Percentiles rank a stretch among this genome's conserved stretches.
Conservation (phyloP, 2,797 vertebrate species). For the Neostethus bicornis region DNA sequence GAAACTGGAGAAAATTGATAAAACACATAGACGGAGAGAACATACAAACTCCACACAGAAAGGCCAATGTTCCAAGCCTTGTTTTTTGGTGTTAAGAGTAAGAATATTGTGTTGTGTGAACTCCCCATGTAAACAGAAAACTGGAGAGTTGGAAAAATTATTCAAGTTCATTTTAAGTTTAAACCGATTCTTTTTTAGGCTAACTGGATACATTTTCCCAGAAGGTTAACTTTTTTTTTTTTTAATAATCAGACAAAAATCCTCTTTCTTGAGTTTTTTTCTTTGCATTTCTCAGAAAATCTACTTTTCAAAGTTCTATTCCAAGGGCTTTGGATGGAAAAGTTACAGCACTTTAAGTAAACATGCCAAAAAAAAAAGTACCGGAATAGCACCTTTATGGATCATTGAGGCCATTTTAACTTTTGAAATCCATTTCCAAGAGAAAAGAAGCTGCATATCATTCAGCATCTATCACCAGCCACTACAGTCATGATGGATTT, state of each 20-base stretch:
- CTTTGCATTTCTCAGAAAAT: background rate
- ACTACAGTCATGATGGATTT: constrained; percentile 14
- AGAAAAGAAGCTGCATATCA: background rate
- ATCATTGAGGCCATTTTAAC: constrained; percentile 15
- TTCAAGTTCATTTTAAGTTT: background rate
- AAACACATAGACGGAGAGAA: no score
- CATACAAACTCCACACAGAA: no score
- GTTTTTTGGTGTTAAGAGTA: no score
- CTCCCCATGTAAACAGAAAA: no score
- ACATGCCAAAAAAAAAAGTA: constrained; percentile 5
- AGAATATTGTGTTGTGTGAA: no score
- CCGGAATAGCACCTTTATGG: background rate
- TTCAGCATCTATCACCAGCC: constrained; percentile 16
- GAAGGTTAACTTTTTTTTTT: background rate
- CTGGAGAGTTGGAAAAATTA: background rate
- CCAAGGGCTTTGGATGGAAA: background rate
- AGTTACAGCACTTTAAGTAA: background rate
- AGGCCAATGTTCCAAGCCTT: no score
- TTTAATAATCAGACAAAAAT: constrained; percentile 3
- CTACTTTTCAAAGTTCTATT: constrained; percentile 7
- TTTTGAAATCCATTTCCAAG: constrained; percentile 18
- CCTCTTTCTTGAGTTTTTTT: constrained; percentile 1
- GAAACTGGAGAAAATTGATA: no score
- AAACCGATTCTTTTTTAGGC: background rate
- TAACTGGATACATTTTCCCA: background rate